Evolutionary conservation across 1,140 invertebrate genomes (phyloP).

Genomic region (Drosophila nannoptera): DNA sequence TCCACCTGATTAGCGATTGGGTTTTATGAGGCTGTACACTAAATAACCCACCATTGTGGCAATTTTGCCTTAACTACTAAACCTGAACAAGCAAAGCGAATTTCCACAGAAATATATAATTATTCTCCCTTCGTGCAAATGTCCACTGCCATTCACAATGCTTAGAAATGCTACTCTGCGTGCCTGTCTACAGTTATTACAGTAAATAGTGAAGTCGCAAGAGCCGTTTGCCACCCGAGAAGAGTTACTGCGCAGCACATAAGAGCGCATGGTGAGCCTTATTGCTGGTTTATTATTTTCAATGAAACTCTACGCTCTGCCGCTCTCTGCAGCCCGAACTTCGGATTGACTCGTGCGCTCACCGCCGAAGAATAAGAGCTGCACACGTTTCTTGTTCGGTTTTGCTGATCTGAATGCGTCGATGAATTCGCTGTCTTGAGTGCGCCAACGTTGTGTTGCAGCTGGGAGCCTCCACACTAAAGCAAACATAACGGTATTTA

Average conservation of each 20-base stretch:
- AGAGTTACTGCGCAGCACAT: neutral
- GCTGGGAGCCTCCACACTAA: conserved; percentile 33
- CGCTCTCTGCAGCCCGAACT: neutral
- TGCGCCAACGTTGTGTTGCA: neutral
- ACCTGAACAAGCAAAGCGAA: no score
- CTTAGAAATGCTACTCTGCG: neutral
- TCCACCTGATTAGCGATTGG: conserved; percentile 2
- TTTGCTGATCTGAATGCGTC: conserved; percentile 15
- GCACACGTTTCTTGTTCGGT: neutral
- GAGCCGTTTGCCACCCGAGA: conserved; percentile 6
- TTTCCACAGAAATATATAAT: neutral
- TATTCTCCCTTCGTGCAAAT: neutral
- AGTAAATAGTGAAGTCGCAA: conserved; percentile 10
- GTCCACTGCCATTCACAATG: neutral
- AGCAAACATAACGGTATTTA: conserved; percentile 65
- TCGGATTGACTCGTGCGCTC: conserved; percentile 3
- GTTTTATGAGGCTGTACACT: neutral
- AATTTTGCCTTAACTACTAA: neutral
- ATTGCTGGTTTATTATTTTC: no score
- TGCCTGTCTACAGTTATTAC: no score
- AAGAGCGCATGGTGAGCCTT: neutral
- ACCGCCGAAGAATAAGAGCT: conserved; percentile 1
- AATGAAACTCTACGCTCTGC: neutral
- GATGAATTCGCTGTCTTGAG: conserved; percentile 4
- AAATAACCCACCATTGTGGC: neutral